These are phyloP conservation scores for Apodemia duryi DNA, from an alignment of 2,888 invertebrate species.

Conservation along the genomic window DNA sequence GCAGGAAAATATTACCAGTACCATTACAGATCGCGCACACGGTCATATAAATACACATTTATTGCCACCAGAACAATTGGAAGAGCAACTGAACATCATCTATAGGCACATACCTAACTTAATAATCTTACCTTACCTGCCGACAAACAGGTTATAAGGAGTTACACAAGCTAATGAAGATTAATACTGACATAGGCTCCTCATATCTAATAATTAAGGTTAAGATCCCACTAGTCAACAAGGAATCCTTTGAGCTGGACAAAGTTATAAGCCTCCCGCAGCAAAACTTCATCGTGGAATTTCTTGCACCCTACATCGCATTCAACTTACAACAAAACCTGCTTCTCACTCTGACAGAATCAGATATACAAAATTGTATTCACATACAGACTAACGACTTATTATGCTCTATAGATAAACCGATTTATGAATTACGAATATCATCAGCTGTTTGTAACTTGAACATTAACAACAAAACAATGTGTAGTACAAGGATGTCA, in stretches of 20 bases:
- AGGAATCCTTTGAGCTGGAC: not conserved
- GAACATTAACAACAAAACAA: not conserved
- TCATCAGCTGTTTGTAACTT: not conserved
- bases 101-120: not conserved
- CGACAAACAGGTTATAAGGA: not conserved
- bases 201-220: constrained; percentile 1
- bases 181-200: not conserved
- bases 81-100: not conserved
- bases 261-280: not conserved
- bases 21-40: not conserved
- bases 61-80: not conserved
- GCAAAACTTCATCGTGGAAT: too few species aligned
- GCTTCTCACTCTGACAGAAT: too few species aligned
- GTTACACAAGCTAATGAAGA: not conserved
- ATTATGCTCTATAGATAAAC: not conserved
- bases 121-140: not conserved
- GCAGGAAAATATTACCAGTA: not conserved
- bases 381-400: not conserved
- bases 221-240: not conserved
- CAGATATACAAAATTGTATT: too few species aligned
- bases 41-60: not conserved
- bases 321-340: too few species aligned
- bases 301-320: too few species aligned
- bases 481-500: not conserved
- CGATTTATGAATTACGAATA: not conserved